phyloP scores from a whole-genome alignment of 2,888 invertebrate species.

The Gymnoscelis rufifasciata region DNA sequence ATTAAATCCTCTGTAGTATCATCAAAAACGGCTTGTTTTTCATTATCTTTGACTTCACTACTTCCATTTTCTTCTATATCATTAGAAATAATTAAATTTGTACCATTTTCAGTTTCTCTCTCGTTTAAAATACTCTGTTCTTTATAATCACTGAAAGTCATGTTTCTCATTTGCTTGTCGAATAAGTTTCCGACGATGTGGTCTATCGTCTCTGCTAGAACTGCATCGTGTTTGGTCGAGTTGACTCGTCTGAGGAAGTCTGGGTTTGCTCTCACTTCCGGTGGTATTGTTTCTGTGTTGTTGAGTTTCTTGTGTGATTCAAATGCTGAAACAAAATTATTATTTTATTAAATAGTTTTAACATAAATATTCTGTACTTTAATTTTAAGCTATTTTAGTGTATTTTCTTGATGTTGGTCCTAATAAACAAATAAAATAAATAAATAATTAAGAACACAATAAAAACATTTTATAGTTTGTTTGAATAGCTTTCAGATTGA shows the following conservation, averaged over 20 bases:
- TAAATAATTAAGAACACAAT: too few species aligned
- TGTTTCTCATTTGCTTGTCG: slow-evolving; percentile 13
- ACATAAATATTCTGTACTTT: too few species aligned
- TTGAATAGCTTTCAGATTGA: too few species aligned
- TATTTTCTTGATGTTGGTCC: too few species aligned
- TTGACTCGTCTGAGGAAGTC: slow-evolving; percentile 2
- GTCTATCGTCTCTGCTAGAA: slow-evolving; percentile 30
- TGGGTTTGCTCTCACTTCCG: slow-evolving; percentile 25
- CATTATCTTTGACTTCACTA: too few species aligned
- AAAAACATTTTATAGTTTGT: too few species aligned
- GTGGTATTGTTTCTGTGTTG: slow-evolving; percentile 17
- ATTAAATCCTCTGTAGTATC: too few species aligned
- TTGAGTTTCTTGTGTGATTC: slow-evolving; percentile 51
- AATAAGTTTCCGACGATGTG: slow-evolving; percentile 17
- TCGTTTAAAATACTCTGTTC: slow-evolving; percentile 8
- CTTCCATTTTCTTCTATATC: too few species aligned
- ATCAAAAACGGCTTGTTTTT: background rate
- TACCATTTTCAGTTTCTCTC: slow-evolving; percentile 1
- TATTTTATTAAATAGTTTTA: background rate
- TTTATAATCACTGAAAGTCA: slow-evolving; percentile 12
- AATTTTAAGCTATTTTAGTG: too few species aligned
- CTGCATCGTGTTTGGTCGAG: slow-evolving; percentile 30
- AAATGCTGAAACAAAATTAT: slow-evolving; percentile 44
- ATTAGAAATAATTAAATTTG: background rate
- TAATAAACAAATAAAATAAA: too few species aligned